These are phyloP conservation scores for Chesias legatella DNA, from an alignment of 2,888 invertebrate species.

Conservation along the genomic window DNA sequence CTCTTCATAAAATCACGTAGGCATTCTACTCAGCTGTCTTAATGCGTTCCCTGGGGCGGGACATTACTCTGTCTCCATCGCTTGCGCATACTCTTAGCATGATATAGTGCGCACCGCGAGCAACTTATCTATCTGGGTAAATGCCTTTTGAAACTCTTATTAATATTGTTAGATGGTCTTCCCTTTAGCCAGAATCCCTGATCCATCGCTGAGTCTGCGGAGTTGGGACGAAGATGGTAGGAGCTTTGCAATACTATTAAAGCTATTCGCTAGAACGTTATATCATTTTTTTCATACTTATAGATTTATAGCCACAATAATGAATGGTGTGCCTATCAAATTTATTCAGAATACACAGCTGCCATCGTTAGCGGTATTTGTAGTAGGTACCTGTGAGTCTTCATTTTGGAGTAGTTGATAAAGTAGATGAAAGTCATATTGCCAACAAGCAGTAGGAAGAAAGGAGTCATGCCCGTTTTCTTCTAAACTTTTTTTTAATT, in stretches of 20 bases:
- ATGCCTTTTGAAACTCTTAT: constrained; percentile 21
- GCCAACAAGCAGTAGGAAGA: too few species aligned
- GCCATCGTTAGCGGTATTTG: too few species aligned
- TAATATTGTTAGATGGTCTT: constrained; percentile 13
- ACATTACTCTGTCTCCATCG: constrained; percentile 24
- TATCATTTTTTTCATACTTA: too few species aligned
- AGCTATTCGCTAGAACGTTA: background rate
- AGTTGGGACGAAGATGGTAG: too few species aligned
- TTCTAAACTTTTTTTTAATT: too few species aligned
- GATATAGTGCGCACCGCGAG: constrained; percentile 19
- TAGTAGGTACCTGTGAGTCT: too few species aligned
- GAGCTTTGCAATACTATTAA: constrained; percentile 3
- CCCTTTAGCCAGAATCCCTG: constrained; percentile 11
- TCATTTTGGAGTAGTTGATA: too few species aligned
- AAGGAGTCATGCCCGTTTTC: too few species aligned
- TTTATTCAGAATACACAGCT: too few species aligned
- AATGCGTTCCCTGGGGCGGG: constrained; percentile 16
- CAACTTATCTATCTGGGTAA: constrained; percentile 19
- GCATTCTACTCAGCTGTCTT: constrained; percentile 19
- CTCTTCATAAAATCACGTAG: constrained; percentile 16
- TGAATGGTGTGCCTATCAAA: too few species aligned
- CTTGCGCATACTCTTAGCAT: constrained; percentile 19
- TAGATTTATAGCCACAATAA: too few species aligned
- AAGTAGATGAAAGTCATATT: too few species aligned
- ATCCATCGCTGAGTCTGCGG: constrained; percentile 7